Conservation (phyloP, 2,888 invertebrate species). For the Lithosia quadra region DNA sequence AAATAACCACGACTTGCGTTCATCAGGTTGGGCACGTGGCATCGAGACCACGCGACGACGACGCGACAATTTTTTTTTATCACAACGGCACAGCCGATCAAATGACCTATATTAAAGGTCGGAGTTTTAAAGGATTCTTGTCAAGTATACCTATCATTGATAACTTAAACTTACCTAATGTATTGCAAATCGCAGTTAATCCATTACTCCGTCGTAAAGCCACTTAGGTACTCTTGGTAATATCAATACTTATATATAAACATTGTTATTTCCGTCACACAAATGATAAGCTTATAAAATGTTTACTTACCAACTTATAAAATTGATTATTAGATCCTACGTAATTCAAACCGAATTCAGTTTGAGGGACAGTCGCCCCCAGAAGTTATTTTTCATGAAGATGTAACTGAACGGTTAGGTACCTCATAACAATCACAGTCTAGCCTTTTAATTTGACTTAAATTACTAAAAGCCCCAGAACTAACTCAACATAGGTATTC, state of each 20-base stretch:
- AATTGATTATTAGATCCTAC: conserved; percentile 6
- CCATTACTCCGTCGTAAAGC: not conserved
- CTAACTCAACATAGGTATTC: too few species aligned
- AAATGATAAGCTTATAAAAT: not conserved
- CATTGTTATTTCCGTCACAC: conserved; percentile 1
- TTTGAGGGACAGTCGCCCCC: not conserved
- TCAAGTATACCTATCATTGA: conserved; percentile 34
- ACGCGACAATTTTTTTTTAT: conserved; percentile 56
- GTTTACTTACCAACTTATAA: not conserved
- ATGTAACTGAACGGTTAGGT: too few species aligned
- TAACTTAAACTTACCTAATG: conserved; percentile 4
- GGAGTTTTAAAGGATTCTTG: conserved; percentile 51
- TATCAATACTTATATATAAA: not conserved
- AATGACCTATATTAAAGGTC: conserved; percentile 47
- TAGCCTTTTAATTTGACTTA: too few species aligned
- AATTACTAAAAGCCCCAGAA: too few species aligned
- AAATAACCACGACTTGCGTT: conserved; percentile 82
- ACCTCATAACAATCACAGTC: too few species aligned
- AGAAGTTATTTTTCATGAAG: not conserved
- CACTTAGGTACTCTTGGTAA: not conserved
- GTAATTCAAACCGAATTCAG: not conserved
- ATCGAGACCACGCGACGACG: conserved; percentile 43
- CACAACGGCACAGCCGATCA: conserved; percentile 48
- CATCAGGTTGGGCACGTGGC: conserved; percentile 74
- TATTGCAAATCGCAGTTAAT: not conserved